phyloP scores from a whole-genome alignment of 2,888 invertebrate genomes.

The Drosophila leonis region DNA sequence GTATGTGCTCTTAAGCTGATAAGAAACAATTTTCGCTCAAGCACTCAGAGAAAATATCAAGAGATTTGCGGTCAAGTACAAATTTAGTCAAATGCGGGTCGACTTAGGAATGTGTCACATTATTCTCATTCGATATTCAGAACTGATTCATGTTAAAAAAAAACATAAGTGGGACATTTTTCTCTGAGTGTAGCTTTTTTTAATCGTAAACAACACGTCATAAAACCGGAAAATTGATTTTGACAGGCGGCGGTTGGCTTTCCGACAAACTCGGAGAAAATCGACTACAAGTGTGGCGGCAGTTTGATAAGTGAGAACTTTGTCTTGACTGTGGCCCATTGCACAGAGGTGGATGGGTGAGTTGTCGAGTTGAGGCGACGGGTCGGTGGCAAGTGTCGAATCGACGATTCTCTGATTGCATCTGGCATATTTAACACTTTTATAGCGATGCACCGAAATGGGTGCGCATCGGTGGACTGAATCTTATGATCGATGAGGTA shows the following conservation, averaged over 20 bases:
- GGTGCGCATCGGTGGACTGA: slow-evolving; percentile 82
- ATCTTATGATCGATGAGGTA: slow-evolving; percentile 72
- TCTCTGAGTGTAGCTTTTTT: slow-evolving; percentile 5
- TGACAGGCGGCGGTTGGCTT: slow-evolving; percentile 78
- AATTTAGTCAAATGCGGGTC: background rate
- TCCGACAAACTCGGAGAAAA: slow-evolving; percentile 31
- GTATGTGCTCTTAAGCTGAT: slow-evolving; percentile 55
- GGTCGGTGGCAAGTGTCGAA: background rate
- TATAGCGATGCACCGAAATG: slow-evolving; percentile 70
- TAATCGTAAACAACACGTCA: background rate
- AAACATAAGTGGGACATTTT: background rate
- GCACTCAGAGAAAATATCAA: background rate
- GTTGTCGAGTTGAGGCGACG: slow-evolving; percentile 15
- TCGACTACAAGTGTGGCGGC: slow-evolving; percentile 84
- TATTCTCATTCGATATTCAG: background rate
- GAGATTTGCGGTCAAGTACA: background rate
- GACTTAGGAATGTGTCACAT: background rate
- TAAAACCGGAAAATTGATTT: slow-evolving; percentile 17
- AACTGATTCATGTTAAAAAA: background rate
- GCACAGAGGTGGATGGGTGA: slow-evolving; percentile 79
- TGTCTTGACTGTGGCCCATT: slow-evolving; percentile 84
- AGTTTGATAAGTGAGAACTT: slow-evolving; percentile 83
- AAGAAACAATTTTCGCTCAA: slow-evolving; percentile 2
- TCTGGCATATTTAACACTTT: slow-evolving; percentile 11
- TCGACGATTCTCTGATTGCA: background rate